Evolutionary conservation across 2,797 vertebrate genomes (phyloP).

Genomic region (Chanos chanos): DNA sequence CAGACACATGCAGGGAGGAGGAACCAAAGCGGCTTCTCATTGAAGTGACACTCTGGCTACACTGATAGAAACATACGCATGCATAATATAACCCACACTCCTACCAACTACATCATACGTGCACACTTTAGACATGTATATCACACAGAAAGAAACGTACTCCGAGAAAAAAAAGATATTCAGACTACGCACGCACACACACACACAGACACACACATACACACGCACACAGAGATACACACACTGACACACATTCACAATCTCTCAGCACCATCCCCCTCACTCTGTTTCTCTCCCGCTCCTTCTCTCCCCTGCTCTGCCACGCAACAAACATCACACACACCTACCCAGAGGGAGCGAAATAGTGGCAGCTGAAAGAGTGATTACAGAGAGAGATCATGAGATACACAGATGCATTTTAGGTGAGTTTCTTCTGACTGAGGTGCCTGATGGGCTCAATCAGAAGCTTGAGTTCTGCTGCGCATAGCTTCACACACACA

Average conservation of each 20-base stretch:
- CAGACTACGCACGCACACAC: background rate
- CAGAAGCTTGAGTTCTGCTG: conserved; percentile 32
- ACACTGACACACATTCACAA: conserved; percentile 19
- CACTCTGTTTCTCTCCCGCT: conserved; percentile 28
- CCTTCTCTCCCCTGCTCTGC: conserved; percentile 22
- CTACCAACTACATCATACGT: background rate
- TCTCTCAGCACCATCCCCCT: conserved; percentile 34
- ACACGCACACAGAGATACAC: conserved; percentile 3
- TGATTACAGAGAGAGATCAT: conserved; percentile 22
- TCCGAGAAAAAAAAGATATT: background rate
- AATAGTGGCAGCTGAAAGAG: conserved; percentile 14
- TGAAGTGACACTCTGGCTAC: conserved; percentile 1
- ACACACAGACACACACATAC: background rate
- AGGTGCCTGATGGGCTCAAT: conserved; percentile 17
- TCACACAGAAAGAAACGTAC: too few species aligned
- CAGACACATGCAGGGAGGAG: conserved; percentile 13
- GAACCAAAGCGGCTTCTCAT: conserved; percentile 29
- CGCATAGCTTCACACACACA: conserved; percentile 36
- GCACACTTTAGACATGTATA: too few species aligned
- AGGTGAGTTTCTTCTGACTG: conserved; percentile 24
- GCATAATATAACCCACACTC: conserved; percentile 3
- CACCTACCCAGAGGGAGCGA: background rate
- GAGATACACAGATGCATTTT: conserved; percentile 13
- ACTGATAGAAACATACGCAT: background rate
- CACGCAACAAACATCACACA: too few species aligned